phyloP scores from a whole-genome alignment of 2,113 vertebrate genomes.

The Atractosteus spatula region DNA sequence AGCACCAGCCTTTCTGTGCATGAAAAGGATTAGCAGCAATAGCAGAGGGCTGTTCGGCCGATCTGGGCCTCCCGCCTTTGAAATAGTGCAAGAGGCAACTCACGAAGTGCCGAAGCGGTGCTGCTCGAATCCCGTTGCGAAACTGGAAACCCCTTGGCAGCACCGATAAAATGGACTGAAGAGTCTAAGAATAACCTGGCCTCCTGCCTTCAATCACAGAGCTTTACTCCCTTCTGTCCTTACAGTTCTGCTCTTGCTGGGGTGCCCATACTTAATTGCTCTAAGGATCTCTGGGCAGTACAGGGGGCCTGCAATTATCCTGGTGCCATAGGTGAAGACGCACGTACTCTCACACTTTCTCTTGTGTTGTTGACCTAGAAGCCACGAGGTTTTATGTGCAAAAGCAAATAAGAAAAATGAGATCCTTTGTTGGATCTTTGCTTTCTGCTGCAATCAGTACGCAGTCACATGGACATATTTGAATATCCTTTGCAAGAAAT shows the following conservation, averaged over 20 bases:
- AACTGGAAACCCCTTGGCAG: conserved; percentile 11
- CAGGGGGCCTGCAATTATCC: not conserved
- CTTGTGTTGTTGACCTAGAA: too few species aligned
- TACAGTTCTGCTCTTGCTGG: not conserved
- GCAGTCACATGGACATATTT: too few species aligned
- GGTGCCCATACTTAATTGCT: not conserved
- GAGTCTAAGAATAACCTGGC: conserved; percentile 20
- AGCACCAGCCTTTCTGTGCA: conserved; percentile 20
- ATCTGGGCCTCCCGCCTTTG: conserved; percentile 11
- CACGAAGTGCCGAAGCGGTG: conserved; percentile 7
- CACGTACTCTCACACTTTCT: too few species aligned
- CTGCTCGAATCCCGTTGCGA: not conserved
- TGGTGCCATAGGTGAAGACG: too few species aligned
- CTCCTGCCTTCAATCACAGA: not conserved
- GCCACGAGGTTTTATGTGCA: too few species aligned
- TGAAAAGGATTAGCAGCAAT: conserved; percentile 36
- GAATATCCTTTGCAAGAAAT: too few species aligned
- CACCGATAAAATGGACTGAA: not conserved
- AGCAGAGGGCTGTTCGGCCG: conserved; percentile 23
- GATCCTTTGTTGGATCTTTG: too few species aligned
- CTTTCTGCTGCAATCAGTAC: too few species aligned
- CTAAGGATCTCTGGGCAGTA: not conserved
- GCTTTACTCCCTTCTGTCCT: not conserved
- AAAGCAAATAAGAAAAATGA: too few species aligned
- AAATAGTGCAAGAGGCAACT: conserved; percentile 9